Percentiles rank a stretch among this genome's conserved stretches.
Conservation (phyloP, 2,113 vertebrate species). For the Zootoca vivipara region DNA sequence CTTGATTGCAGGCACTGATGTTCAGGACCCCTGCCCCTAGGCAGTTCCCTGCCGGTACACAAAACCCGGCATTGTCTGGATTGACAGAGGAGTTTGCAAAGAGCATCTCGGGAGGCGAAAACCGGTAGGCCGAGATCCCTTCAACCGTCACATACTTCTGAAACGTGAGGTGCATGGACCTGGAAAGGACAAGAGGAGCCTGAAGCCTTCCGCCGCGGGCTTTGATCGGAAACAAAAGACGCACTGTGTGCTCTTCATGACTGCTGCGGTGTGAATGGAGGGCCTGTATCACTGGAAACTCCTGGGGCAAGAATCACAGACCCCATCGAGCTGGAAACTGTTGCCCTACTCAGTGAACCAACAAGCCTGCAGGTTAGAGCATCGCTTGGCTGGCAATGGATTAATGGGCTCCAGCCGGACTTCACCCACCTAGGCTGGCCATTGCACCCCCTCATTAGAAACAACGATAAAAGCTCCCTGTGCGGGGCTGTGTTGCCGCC, state of each 20-base stretch:
- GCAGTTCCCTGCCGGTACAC: conserved; percentile 87
- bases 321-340: not conserved
- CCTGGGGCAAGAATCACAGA: no score
- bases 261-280: no score
- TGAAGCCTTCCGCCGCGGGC: not conserved
- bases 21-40: conserved; percentile 89
- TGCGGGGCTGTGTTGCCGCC: no score
- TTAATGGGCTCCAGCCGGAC: not conserved
- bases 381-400: not conserved
- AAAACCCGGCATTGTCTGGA: conserved; percentile 92
- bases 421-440: not conserved
- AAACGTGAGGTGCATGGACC: conserved; percentile 86
- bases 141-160: conserved; percentile 81
- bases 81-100: conserved; percentile 85
- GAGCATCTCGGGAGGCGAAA: conserved; percentile 81
- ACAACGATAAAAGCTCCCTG: not conserved
- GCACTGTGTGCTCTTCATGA: not conserved
- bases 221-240: not conserved
- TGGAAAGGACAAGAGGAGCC: conserved; percentile 56
- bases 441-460: not conserved
- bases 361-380: not conserved
- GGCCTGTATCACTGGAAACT: no score
- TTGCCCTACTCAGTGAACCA: not conserved
- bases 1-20: conserved; percentile 88
- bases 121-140: conserved; percentile 85